These are phyloP conservation scores for Cnemophilus loriae DNA, from an alignment of 2,113 vertebrate species.

Conservation along the genomic window DNA sequence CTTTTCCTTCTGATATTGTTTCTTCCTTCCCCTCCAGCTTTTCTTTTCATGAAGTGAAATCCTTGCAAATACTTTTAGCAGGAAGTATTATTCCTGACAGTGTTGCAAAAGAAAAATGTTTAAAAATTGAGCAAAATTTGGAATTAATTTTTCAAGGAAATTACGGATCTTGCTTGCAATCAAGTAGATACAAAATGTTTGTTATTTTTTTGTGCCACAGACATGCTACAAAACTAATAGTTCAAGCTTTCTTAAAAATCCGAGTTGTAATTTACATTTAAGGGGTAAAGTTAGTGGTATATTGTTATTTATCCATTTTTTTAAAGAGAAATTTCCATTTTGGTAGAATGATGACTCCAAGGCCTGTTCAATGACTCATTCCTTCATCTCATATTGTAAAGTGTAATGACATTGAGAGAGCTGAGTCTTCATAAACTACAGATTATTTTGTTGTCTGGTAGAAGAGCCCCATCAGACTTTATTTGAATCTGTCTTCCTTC, in stretches of 20 bases:
- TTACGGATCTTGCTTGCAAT: not conserved
- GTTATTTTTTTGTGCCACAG: not conserved
- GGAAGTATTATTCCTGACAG: not conserved
- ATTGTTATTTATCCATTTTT: not conserved
- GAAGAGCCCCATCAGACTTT: not conserved
- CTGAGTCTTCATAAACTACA: not conserved
- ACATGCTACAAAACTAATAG: not conserved
- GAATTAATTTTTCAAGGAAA: not conserved
- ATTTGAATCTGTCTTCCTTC: not conserved
- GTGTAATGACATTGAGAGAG: not conserved
- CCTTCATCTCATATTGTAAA: not conserved
- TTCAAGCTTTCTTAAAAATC: not conserved
- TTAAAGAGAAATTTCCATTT: not conserved
- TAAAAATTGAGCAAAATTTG: not conserved
- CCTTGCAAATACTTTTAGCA: not conserved
- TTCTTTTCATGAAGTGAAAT: not conserved
- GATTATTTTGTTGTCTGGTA: not conserved
- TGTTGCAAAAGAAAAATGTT: not conserved
- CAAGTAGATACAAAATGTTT: not conserved
- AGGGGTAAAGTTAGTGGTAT: not conserved
- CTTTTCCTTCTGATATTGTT: not conserved
- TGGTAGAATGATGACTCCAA: not conserved
- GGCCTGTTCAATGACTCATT: not conserved
- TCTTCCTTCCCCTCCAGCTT: not conserved
- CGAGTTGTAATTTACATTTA: not conserved